Base-by-base conservation (phyloP, 2,888 invertebrate species). In the Oscheius onirici region DNA sequence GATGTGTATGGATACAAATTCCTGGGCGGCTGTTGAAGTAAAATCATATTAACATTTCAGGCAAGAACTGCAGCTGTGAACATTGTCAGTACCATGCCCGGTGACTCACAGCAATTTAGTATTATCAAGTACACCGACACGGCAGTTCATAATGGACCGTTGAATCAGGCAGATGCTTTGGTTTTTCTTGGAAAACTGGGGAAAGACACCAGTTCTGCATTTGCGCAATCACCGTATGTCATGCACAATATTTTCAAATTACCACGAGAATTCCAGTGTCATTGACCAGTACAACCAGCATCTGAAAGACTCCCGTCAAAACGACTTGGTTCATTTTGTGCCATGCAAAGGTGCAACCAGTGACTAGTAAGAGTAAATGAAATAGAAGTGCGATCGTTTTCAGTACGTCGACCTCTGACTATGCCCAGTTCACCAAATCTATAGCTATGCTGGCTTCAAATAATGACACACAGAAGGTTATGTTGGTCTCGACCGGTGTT, bases 291-390 rank as follows among this genome's bases (percentile, higher is more conserved):
- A 55, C 26, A 26, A 24, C n/a, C 1, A 13, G 2, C n/a, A 22
- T 6, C 10, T 26, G 13, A 26, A 22, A 11, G n/a, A 26, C 2
- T 15, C 26, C 2, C 6, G 13, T n/a, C n/a, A 34, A 10, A 58
- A 58, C 17, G 34, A 49, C 5, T 20, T 63, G 8, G 46, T 63
- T 15, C 63, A 63, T 63, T 63, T 63, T 28, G 49, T 63, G 3
- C 63, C 63, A 13, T 63, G 63, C 26, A 20, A 46, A 46, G 63
- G 28, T 1, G 3, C 13, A 2, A 24, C 3, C 20, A 11, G 2
- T 1, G 28, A 46, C 2, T 63, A 63, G 63, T 63, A 43, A 10
- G 60, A 8, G 20, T n/a, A 46, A 46, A 43, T 11, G 10, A 46
- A 46, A 20, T n/a, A 3, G 11, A 8, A 3, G 13, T 8, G 20